A percentile compares a stretch with the other conserved stretches of the same genome.
Evolutionary conservation across 1,140 invertebrate genomes (phyloP).

Genomic region (Bemisia tabaci): DNA sequence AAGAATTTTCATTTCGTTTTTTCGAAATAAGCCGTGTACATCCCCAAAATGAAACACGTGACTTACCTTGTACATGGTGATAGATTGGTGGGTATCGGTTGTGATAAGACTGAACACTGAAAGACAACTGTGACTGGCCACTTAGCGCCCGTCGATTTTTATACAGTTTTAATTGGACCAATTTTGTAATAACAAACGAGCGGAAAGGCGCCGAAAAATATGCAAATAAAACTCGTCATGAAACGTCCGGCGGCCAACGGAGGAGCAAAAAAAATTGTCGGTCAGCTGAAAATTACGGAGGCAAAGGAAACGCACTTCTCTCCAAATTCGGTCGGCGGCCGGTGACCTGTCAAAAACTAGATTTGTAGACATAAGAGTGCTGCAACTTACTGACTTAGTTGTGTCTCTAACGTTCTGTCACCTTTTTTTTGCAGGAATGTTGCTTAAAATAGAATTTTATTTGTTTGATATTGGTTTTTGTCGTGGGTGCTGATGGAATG

Average conservation of each 20-base stretch:
- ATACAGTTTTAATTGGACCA: neutral
- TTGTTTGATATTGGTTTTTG: too few species aligned
- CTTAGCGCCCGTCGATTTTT: neutral
- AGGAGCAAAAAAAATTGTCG: neutral
- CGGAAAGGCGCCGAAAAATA: neutral
- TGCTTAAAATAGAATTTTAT: too few species aligned
- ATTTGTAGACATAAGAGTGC: too few species aligned
- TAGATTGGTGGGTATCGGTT: neutral
- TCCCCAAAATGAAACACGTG: too few species aligned
- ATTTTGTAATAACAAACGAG: neutral
- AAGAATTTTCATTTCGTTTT: too few species aligned
- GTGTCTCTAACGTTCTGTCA: too few species aligned
- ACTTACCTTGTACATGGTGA: neutral
- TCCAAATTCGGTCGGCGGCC: too few species aligned
- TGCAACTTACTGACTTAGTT: too few species aligned
- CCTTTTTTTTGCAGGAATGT: too few species aligned
- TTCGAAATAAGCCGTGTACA: too few species aligned
- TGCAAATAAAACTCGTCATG: neutral
- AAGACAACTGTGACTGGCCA: neutral
- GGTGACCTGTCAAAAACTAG: too few species aligned
- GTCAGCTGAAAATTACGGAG: neutral
- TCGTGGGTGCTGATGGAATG: too few species aligned
- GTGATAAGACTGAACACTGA: neutral
- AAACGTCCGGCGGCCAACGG: neutral
- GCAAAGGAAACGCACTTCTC: neutral